A percentile compares a stretch with the other conserved stretches of the same genome.
These are phyloP conservation scores for Rhopalosiphum padi DNA, from an alignment of 1,140 invertebrate genomes.

Conservation along the genomic window DNA sequence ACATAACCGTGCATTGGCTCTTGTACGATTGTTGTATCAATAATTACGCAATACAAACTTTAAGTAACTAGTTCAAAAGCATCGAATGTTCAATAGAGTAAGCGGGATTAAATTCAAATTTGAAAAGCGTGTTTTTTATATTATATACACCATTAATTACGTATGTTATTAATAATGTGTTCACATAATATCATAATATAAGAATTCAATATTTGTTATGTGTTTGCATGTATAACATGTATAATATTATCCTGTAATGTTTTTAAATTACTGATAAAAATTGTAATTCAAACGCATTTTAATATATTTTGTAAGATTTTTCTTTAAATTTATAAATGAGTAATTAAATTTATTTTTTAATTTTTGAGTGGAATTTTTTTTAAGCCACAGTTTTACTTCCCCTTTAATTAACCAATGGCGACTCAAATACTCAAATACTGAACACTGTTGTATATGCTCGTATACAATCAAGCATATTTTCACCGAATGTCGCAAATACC, in stretches of 20 bases:
- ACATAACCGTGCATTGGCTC: not conserved
- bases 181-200: not conserved
- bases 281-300: not conserved
- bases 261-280: not conserved
- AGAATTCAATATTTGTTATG: not conserved
- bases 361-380: not conserved
- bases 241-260: not conserved
- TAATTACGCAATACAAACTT: not conserved
- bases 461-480: too few relatives aligned
- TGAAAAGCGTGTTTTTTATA: not conserved
- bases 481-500: too few relatives aligned
- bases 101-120: too few relatives aligned
- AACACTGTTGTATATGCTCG: too few relatives aligned
- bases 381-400: not conserved
- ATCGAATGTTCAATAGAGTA: not conserved
- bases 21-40: not conserved
- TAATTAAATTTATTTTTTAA: not conserved
- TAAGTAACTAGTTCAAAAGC: not conserved
- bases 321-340: not conserved
- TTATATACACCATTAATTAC: not conserved
- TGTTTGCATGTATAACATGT: not conserved
- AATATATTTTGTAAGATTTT: not conserved
- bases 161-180: not conserved
- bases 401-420: accelerated
- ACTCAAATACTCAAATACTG: too few relatives aligned